A percentile compares a stretch with the other conserved stretches of the same genome.
phyloP scores from a whole-genome alignment of 2,888 invertebrate species.

The Aporophyla lueneburgensis region DNA sequence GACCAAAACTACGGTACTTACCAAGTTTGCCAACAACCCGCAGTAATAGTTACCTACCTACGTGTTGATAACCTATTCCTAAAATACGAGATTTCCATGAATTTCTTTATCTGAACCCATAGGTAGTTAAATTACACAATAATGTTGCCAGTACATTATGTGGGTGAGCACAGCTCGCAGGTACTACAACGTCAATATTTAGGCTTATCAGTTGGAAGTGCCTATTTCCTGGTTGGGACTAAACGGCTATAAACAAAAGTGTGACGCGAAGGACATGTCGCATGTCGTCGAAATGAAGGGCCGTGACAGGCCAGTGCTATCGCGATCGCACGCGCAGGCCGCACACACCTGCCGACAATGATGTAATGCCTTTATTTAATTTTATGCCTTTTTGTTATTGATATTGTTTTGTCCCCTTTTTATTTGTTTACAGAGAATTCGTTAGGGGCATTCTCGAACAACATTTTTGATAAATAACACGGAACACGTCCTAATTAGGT shows the following conservation, averaged over 20 bases:
- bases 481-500: conserved; percentile 31
- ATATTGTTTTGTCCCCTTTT: conserved; percentile 49
- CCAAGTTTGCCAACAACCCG: background rate
- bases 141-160: conserved; percentile 45
- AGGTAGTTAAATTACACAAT: background rate
- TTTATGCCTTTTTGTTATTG: conserved; percentile 61
- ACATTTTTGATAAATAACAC: conserved; percentile 23
- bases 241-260: conserved; percentile 75
- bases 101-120: background rate
- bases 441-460: conserved; percentile 34
- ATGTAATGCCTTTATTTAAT: conserved; percentile 55
- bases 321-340: conserved; percentile 67
- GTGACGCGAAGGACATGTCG: conserved; percentile 75
- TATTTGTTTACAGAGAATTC: conserved; percentile 42
- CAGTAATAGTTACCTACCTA: background rate
- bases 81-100: background rate
- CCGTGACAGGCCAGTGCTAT: conserved; percentile 69
- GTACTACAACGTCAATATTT: conserved; percentile 42
- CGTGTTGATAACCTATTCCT: background rate
- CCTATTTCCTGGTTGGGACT: conserved; percentile 64
- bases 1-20: background rate
- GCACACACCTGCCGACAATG: conserved; percentile 68
- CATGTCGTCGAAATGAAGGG: conserved; percentile 75
- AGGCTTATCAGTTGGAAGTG: conserved; percentile 59
- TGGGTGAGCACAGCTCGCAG: conserved; percentile 15